Evolutionary conservation across 2,888 invertebrate genomes (phyloP), one percentile per base, ranked within the genome.

Genomic region (Erebia palarica): DNA sequence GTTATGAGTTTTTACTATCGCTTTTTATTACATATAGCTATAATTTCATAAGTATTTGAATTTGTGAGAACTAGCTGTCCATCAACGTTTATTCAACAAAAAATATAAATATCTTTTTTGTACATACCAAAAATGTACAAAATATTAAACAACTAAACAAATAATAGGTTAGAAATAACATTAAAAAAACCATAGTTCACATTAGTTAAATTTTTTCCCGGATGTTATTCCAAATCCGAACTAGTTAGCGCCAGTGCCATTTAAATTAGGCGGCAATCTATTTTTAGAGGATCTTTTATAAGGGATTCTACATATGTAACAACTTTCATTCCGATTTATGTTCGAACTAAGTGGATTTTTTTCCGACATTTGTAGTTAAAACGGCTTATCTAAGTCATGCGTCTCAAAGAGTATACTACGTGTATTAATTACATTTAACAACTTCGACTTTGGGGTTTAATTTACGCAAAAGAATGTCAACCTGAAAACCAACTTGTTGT

Each of bases 221-320:
- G 79, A 79, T 79, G 78, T 85, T 76, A 78, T 75, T 78, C 59
- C 79, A 75, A 84, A 72, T 76, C 66, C 71, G 75, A 74, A 78
- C 78, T 71, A 76, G 84, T 84, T 82, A 80, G 79, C 81, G 80
- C 79, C 80, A 80, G 82, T 86, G 84, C 85, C 86, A 80, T 83
- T 84, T 79, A 82, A 86, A 86, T 83, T 81, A 80, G 79, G 79
- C 81, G 78, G 79, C 80, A 80, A 84, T 85, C 83, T 86, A 84
- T 55, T 55, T 84, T 79, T 65, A 73, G 77, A 80, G 75, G 77
- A 77, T 77, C 21, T 63, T 63, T 49, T 58, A 18, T 47, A n/a
- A 61, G 49, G 18, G 49, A 8, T 3, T 47, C 44, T 63, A 49
- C 47, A 63, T 14, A 63, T 21, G 1, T 63, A 18, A 21, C 63